These are phyloP conservation scores for Ostrea denselamellosa DNA, from an alignment of 1,140 invertebrate genomes.

Conservation along the genomic window DNA sequence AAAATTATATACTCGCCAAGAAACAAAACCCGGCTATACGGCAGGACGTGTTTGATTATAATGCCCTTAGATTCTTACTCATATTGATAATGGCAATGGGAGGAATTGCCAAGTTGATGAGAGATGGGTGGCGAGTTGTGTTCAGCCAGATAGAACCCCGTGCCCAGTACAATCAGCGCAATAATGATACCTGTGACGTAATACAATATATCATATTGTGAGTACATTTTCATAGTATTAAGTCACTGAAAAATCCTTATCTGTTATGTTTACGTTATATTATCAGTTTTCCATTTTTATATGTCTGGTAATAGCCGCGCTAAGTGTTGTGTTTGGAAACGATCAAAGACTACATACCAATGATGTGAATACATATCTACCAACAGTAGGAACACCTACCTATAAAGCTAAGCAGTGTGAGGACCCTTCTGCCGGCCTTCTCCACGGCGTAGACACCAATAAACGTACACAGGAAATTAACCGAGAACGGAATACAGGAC, in stretches of 20 bases:
- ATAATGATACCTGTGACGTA: constrained; percentile 78
- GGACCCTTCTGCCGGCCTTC: constrained; percentile 80
- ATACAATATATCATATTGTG: not conserved
- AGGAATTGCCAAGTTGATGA: constrained; percentile 45
- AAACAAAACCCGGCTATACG: too few species aligned
- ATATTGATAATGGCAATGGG: not conserved
- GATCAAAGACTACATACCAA: too few species aligned
- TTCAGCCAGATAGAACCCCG: constrained; percentile 80
- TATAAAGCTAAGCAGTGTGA: constrained; percentile 80
- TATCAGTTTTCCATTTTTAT: too few species aligned
- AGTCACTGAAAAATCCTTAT: too few species aligned
- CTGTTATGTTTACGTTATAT: too few species aligned
- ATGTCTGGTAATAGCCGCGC: too few species aligned
- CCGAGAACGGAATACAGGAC: constrained; percentile 80
- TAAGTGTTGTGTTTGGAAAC: too few species aligned
- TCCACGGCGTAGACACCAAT: constrained; percentile 83
- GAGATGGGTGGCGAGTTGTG: constrained; percentile 76
- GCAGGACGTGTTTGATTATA: too few species aligned
- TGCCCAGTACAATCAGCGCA: constrained; percentile 78
- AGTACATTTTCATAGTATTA: too few species aligned
- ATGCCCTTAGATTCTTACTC: not conserved
- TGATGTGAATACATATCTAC: too few species aligned
- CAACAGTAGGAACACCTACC: constrained; percentile 51
- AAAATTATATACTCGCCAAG: too few species aligned
- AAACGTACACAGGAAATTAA: constrained; percentile 83